Conservation (phyloP, 2,797 vertebrate species). For the Hippoglossus hippoglossus region DNA sequence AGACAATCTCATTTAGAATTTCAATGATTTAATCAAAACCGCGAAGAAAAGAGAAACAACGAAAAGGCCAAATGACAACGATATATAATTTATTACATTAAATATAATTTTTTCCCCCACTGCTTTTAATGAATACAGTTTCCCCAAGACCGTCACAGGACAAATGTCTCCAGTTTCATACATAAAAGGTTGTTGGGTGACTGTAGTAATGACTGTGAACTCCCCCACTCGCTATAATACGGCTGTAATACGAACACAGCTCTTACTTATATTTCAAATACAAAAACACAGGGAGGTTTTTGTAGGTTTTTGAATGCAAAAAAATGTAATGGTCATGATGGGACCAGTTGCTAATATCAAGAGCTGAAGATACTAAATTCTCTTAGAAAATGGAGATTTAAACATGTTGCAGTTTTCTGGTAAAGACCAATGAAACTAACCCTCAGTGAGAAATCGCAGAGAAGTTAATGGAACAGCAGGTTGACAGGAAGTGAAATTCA, state of each 20-base stretch:
- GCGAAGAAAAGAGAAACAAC: not conserved
- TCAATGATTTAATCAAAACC: too few relatives aligned
- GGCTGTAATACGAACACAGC: not conserved
- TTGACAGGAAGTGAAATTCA: not conserved
- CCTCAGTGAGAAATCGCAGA: not conserved
- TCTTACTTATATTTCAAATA: slow-evolving; percentile 4
- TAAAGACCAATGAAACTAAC: not conserved
- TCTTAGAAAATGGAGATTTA: not conserved
- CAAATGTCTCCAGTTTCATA: not conserved
- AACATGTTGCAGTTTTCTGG: not conserved
- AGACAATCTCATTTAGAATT: too few relatives aligned
- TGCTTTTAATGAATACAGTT: not conserved
- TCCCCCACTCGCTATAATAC: slow-evolving; percentile 4
- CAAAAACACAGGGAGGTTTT: not conserved
- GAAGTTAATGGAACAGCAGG: not conserved
- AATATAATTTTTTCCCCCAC: not conserved
- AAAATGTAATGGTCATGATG: slow-evolving; percentile 1
- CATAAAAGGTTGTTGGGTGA: not conserved
- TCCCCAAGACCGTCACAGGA: not conserved
- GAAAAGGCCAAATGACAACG: not conserved
- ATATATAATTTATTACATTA: too few relatives aligned
- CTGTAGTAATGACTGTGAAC: not conserved
- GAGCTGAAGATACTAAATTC: slow-evolving; percentile 4
- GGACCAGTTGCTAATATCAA: slow-evolving; percentile 18
- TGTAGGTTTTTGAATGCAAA: not conserved